Percentiles rank a stretch among this genome's conserved stretches.
phyloP scores from a whole-genome alignment of 2,797 vertebrate genomes.

The Rhinatrema bivittatum region DNA sequence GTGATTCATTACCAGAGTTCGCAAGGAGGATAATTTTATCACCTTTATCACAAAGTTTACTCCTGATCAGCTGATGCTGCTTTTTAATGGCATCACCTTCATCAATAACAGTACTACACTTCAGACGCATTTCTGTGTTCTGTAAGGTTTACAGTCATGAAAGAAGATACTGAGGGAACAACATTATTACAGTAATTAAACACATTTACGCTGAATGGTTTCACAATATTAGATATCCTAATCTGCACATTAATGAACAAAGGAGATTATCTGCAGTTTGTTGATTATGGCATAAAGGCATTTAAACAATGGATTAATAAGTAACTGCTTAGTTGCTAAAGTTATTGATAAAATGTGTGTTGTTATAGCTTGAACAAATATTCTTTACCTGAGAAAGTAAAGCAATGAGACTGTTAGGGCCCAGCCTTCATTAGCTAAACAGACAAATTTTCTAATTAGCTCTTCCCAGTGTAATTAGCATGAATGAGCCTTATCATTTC shows the following conservation, averaged over 20 bases:
- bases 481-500: slow-evolving; percentile 91
- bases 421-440: slow-evolving; percentile 92
- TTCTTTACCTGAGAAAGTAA: slow-evolving; percentile 68
- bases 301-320: slow-evolving; percentile 24
- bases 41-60: no score
- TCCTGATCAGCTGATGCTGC: no score
- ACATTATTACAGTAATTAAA: no score
- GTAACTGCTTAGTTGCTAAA: slow-evolving; percentile 39
- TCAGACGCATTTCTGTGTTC: slow-evolving; percentile 36
- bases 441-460: slow-evolving; percentile 95
- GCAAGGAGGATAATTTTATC: no score
- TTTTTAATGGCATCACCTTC: slow-evolving; percentile 50
- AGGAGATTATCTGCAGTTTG: no score
- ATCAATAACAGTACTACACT: slow-evolving; percentile 23
- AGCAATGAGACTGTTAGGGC: slow-evolving; percentile 76
- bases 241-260: no score
- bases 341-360: slow-evolving; percentile 33
- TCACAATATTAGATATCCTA: no score
- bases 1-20: no score
- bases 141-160: no score
- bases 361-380: slow-evolving; percentile 27
- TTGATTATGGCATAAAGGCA: no score
- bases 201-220: no score
- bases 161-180: no score
- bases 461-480: slow-evolving; percentile 94